Base-by-base conservation (phyloP, 2,888 invertebrate species). In the Anarsia innoxiella region DNA sequence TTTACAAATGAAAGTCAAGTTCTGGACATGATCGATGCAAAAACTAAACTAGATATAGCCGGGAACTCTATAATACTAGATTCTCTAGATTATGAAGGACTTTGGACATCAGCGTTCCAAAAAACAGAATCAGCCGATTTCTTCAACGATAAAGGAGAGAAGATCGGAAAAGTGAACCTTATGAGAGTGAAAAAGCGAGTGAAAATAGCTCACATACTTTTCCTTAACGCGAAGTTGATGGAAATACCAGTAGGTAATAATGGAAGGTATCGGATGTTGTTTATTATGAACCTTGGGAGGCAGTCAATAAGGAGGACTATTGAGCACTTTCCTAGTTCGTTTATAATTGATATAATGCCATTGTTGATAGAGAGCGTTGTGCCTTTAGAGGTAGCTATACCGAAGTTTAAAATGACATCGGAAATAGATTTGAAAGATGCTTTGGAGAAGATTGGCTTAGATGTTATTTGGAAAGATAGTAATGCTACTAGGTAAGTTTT, bases 161-260 rank as follows among this genome's bases (percentile, higher is more conserved):
- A 46, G 14, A 41, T 61, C 0, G 64, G 59, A 0, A 35, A 35
- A 0, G 51, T 64, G 5, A 54, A 62, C 3, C 49, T 59, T 46
- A 52, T 66, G 56, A 50, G 39, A 13, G 42, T 56, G 31, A 46
- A 39, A 25, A 59, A 45, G 35, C 40, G 42, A 8, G 60, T 58
- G 2, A 56, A 53, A 1, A 16, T 64, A 9, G 53, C 55, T 0
- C 45, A 58, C 1, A 37, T 60, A 4, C 57, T 57, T 0, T 36
- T 51, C 6, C 25, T 54, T 19, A 48, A 57, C 10, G 44, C 53
- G 2, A 66, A 63, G 31, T 46, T 60, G 0, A 4, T 66, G 8
- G 59, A 62, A 30, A 36, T 67, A 1, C 65, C 66, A 0, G 53
- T 66, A 0, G 66, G 66, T 0, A 23, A 14, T 0, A 41, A 55